Conservation (phyloP, 1,140 invertebrate species). For the Halesus radiatus region DNA sequence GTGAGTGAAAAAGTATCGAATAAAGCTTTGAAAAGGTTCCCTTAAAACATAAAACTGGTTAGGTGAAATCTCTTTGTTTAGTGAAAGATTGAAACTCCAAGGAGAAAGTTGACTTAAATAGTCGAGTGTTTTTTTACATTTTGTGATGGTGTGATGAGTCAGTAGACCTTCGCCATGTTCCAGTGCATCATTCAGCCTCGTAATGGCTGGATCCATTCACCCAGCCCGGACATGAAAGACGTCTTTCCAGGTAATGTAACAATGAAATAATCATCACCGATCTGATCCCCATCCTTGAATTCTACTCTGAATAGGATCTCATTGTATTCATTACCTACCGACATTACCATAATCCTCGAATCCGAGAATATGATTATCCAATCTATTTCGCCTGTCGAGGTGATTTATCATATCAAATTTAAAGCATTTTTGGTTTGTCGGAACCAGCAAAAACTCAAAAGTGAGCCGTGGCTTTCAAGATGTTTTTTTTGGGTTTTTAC, state of each 20-base stretch:
- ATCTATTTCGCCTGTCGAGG: background rate
- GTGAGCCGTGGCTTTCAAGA: too few relatives aligned
- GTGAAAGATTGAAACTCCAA: background rate
- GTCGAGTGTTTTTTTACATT: constrained; percentile 5
- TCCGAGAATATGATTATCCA: constrained; percentile 5
- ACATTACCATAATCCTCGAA: background rate
- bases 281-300: background rate
- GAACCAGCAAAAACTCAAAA: too few relatives aligned
- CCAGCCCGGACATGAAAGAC: constrained; percentile 80
- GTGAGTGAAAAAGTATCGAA: background rate
- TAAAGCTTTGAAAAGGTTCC: background rate
- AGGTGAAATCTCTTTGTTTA: background rate
- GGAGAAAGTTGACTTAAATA: background rate
- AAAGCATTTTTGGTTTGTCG: too few relatives aligned
- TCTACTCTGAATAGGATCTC: background rate
- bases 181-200: constrained; percentile 86
- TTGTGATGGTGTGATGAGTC: constrained; percentile 10
- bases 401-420: background rate
- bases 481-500: too few relatives aligned
- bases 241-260: constrained; percentile 80
- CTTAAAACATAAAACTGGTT: background rate
- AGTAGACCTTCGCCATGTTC: constrained; percentile 73
- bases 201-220: constrained; percentile 81
- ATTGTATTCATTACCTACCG: background rate
- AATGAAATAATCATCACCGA: background rate